phyloP scores from a whole-genome alignment of 2,113 vertebrate genomes.

The Odobenus rosmarus region DNA sequence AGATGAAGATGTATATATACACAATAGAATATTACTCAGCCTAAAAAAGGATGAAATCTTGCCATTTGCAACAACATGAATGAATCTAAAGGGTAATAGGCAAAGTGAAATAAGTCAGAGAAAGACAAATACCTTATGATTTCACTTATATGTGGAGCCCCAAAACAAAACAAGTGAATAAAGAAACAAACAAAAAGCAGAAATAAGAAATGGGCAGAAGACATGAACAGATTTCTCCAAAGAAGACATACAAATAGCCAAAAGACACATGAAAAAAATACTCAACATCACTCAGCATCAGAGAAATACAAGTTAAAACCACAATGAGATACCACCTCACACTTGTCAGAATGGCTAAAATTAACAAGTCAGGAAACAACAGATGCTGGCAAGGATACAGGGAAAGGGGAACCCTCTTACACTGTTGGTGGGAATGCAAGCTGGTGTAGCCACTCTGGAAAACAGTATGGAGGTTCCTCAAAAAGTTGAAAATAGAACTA shows the following conservation, averaged over 20 bases:
- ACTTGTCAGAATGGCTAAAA: not conserved
- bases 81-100: not conserved
- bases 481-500: not conserved
- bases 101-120: not conserved
- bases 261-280: not conserved
- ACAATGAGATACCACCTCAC: not conserved
- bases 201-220: not conserved
- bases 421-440: not conserved
- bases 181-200: not conserved
- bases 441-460: not conserved
- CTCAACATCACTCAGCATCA: not conserved
- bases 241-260: not conserved
- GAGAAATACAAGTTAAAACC: not conserved
- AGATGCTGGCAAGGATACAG: not conserved
- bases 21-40: not conserved
- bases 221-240: not conserved
- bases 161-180: not conserved
- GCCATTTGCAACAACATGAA: not conserved
- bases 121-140: not conserved
- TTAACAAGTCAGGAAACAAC: not conserved
- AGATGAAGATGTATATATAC: not conserved
- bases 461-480: not conserved
- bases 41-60: not conserved
- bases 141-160: not conserved
- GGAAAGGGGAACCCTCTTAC: not conserved